Percentiles rank a stretch among this genome's conserved stretches.
phyloP scores from a whole-genome alignment of 1,140 invertebrate genomes.

The Rhynchophorus ferrugineus region DNA sequence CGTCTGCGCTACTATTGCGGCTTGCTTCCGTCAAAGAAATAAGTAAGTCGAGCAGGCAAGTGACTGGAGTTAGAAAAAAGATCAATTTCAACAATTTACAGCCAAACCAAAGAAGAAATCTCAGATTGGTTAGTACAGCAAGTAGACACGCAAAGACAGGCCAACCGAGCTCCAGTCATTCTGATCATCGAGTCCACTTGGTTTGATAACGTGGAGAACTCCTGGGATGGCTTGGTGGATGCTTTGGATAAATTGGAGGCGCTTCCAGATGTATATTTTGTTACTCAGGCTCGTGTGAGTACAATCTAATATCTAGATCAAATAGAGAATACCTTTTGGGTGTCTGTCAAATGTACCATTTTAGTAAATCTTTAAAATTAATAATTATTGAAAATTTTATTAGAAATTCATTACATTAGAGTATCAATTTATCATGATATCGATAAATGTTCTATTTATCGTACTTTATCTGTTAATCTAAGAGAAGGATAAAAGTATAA shows the following conservation, averaged over 20 bases:
- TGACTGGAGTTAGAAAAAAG: background rate
- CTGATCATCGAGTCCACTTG: slow-evolving; percentile 24
- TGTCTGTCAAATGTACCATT: background rate
- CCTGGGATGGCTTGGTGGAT: slow-evolving; percentile 19
- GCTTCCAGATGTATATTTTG: slow-evolving; percentile 27
- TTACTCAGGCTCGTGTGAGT: slow-evolving; percentile 24
- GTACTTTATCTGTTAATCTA: no score
- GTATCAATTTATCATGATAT: no score
- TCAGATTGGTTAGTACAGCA: slow-evolving; percentile 27
- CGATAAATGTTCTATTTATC: no score
- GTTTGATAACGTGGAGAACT: slow-evolving; percentile 20
- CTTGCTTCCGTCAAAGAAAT: slow-evolving; percentile 38
- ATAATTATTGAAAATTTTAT: no score
- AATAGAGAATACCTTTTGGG: no score
- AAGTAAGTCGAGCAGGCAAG: slow-evolving; percentile 3
- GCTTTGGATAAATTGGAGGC: slow-evolving; percentile 24
- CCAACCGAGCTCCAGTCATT: slow-evolving; percentile 27
- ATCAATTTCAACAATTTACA: slow-evolving; percentile 5
- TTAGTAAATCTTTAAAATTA: background rate
- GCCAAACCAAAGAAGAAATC: slow-evolving; percentile 25
- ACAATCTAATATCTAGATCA: background rate
- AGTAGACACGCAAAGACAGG: slow-evolving; percentile 14
- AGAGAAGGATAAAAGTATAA: no score
- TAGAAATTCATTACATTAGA: no score
- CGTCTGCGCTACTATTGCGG: slow-evolving; percentile 54